Evolutionary conservation across 2,797 vertebrate genomes (phyloP).

Genomic region (Neoniphon sammara): DNA sequence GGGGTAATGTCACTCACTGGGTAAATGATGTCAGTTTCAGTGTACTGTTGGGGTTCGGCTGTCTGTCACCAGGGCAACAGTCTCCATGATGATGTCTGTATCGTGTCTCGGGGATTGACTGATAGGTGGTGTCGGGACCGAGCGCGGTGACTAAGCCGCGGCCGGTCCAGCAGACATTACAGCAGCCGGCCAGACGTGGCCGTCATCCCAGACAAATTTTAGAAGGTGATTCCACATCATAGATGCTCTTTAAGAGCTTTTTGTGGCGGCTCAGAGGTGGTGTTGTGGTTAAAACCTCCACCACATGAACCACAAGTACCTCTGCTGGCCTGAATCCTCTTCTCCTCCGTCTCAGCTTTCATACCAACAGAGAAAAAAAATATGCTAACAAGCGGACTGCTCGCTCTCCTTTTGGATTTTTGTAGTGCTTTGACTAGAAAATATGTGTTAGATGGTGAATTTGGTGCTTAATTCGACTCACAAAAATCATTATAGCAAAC

Average conservation of each 20-base stretch:
- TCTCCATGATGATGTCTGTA: constrained; percentile 26
- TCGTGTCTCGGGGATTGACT: constrained; percentile 37
- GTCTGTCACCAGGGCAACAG: constrained; percentile 42
- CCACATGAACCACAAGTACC: constrained; percentile 35
- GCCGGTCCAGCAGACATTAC: constrained; percentile 28
- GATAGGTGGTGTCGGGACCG: constrained; percentile 9
- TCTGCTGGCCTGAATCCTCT: not conserved
- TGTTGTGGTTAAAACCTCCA: constrained; percentile 5
- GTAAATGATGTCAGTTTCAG: constrained; percentile 42
- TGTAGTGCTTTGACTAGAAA: not conserved
- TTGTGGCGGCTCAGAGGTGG: constrained; percentile 9
- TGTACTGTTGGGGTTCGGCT: constrained; percentile 2
- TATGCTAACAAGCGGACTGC: too few species aligned
- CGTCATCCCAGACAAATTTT: constrained; percentile 40
- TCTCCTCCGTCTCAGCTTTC: not conserved
- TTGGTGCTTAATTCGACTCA: too few species aligned
- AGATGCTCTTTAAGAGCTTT: constrained; percentile 22
- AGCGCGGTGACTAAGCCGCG: not conserved
- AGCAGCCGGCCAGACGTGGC: constrained; percentile 17
- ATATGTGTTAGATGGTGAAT: not conserved
- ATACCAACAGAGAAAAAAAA: not conserved
- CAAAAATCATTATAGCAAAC: too few species aligned
- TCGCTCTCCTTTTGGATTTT: not conserved
- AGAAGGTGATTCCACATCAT: constrained; percentile 44
- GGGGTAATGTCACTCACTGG: constrained; percentile 9